These are phyloP conservation scores for Campylomormyrus tamandua DNA, from an alignment of 2,113 vertebrate species.

Conservation along the genomic window DNA sequence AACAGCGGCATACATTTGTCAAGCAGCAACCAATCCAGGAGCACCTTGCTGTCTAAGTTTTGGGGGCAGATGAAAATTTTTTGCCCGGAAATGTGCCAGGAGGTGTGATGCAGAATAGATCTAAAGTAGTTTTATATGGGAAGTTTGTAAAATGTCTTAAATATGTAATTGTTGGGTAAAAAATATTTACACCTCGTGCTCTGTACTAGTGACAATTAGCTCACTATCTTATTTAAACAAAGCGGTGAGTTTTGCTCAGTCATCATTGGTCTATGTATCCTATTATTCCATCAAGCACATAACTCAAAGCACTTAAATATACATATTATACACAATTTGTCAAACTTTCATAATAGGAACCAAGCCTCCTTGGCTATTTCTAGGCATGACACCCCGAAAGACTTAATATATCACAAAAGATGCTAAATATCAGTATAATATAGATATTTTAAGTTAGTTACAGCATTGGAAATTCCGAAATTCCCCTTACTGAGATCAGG, in stretches of 20 bases:
- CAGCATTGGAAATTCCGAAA: too few species aligned
- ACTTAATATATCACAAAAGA: too few species aligned
- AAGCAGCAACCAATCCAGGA: slow-evolving; percentile 35
- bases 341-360: too few species aligned
- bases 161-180: not conserved
- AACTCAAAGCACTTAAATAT: not conserved
- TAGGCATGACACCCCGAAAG: not conserved
- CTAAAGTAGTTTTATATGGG: not conserved
- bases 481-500: too few species aligned
- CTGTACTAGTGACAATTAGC: not conserved
- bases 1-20: not conserved
- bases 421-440: too few species aligned
- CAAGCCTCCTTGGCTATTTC: not conserved
- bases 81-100: not conserved
- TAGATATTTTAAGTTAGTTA: too few species aligned
- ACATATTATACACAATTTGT: not conserved
- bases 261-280: not conserved
- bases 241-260: not conserved
- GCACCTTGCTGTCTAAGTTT: slow-evolving; percentile 38
- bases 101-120: not conserved
- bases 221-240: not conserved
- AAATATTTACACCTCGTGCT: not conserved
- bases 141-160: not conserved
- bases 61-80: not conserved
- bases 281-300: not conserved